These are phyloP conservation scores for Rafetus swinhoei DNA, from an alignment of 2,113 vertebrate genomes.

Conservation along the genomic window DNA sequence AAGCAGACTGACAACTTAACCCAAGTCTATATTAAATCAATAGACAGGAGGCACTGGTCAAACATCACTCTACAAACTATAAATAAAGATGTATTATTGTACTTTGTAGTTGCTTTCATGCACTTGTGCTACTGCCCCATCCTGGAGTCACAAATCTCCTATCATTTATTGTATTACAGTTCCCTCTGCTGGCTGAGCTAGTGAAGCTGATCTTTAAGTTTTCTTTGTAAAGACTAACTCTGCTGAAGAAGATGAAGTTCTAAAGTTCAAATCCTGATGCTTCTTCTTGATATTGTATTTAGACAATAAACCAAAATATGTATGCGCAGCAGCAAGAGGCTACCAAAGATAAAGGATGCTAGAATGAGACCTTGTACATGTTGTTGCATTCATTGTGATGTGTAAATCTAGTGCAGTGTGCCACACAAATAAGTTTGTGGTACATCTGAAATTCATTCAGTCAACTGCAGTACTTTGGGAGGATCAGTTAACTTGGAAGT, in stretches of 20 bases:
- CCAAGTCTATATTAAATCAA: not conserved
- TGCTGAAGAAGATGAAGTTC: not conserved
- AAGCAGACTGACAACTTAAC: not conserved
- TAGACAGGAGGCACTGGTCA: not conserved
- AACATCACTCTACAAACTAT: not conserved
- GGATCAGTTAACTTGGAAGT: not conserved
- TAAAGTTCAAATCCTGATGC: not conserved
- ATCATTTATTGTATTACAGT: slow-evolving; percentile 56
- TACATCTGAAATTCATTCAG: not conserved
- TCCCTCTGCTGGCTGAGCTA: slow-evolving; percentile 71
- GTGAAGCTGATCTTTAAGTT: slow-evolving; percentile 26
- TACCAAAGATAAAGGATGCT: not conserved
- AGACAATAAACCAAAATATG: not conserved
- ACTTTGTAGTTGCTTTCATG: not conserved
- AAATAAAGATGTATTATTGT: not conserved
- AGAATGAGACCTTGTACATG: not conserved
- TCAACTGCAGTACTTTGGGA: not conserved
- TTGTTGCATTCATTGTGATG: not conserved
- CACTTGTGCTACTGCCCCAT: not conserved
- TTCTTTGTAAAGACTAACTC: not conserved
- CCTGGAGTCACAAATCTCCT: not conserved
- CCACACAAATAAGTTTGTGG: not conserved
- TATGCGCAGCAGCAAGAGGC: not conserved
- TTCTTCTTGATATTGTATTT: not conserved
- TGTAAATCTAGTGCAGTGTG: not conserved